Conservation (phyloP, 2,797 vertebrate genomes). For the Cirrhinus molitorella region DNA sequence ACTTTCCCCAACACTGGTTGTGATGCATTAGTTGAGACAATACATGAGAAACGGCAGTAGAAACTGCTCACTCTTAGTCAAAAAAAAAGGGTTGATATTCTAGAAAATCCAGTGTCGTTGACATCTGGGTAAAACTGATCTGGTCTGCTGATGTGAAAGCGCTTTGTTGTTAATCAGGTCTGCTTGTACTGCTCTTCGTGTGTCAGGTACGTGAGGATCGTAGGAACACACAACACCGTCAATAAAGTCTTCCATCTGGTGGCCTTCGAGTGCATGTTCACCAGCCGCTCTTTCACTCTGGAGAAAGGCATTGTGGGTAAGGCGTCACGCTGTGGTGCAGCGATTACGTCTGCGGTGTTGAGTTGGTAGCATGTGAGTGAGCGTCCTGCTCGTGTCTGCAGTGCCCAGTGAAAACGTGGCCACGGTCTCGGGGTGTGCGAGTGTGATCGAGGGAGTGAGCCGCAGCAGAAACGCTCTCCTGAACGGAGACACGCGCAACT, state of each 20-base stretch:
- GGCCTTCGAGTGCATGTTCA: constrained; percentile 97
- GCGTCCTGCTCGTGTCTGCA: constrained; percentile 60
- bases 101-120: no score
- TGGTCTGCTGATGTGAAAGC: neutral
- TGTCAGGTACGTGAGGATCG: constrained; percentile 91
- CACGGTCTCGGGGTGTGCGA: constrained; percentile 89
- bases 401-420: constrained; percentile 92
- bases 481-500: constrained; percentile 96
- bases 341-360: neutral
- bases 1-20: no score
- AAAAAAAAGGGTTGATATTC: no score
- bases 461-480: constrained; percentile 93
- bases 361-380: neutral
- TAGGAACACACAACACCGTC: constrained; percentile 97
- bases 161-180: no score
- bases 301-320: constrained; percentile 93
- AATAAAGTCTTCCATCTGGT: constrained; percentile 99
- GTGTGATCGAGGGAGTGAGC: constrained; percentile 94
- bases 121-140: no score
- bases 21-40: neutral
- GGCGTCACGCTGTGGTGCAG: constrained; percentile 31
- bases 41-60: neutral
- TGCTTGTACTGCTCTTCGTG: neutral
- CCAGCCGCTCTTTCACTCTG: constrained; percentile 86
- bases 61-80: neutral